phyloP scores from a whole-genome alignment of 2,888 invertebrate species.

The Orthonevra nobilis region DNA sequence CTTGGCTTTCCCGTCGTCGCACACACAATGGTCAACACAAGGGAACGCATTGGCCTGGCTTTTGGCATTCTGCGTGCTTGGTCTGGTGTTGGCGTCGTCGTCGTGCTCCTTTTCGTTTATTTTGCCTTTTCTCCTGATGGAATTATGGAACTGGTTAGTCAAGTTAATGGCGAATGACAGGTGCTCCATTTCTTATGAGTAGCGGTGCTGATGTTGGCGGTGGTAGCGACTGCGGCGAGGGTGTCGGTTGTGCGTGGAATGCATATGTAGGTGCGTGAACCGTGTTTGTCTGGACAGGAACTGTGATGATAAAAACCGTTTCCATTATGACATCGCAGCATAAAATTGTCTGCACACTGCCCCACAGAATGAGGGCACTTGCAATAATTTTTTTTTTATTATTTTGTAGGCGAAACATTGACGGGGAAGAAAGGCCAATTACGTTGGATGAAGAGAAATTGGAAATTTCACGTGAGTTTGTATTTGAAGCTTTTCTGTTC shows the following conservation, averaged over 20 bases:
- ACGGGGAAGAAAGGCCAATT: too few species aligned
- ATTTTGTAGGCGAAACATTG: too few species aligned
- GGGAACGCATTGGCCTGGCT: conserved; percentile 48
- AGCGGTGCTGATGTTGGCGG: conserved; percentile 27
- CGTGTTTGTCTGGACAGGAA: conserved; percentile 43
- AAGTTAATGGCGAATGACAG: conserved; percentile 66
- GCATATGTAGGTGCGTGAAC: conserved; percentile 62
- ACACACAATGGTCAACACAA: conserved; percentile 48
- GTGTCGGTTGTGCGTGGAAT: conserved; percentile 57
- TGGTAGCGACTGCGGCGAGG: conserved; percentile 3
- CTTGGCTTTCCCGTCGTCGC: conserved; percentile 27
- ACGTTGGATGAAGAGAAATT: too few species aligned
- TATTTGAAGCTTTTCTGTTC: too few species aligned
- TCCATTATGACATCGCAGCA: conserved; percentile 58
- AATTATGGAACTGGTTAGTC: conserved; percentile 64
- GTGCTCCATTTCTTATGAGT: conserved; percentile 66
- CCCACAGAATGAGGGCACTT: conserved; percentile 37
- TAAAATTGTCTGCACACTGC: conserved; percentile 20
- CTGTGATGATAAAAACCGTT: conserved; percentile 60
- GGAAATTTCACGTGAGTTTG: too few species aligned
- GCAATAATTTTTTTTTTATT: not conserved
- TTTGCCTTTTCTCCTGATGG: conserved; percentile 37
- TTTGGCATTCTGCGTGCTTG: conserved; percentile 35
- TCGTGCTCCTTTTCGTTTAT: too few species aligned
- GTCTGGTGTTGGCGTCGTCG: conserved; percentile 16